phyloP scores from a whole-genome alignment of 37 sponge, comb jelly and placozoan species.

The Hexactinellida sp. region DNA sequence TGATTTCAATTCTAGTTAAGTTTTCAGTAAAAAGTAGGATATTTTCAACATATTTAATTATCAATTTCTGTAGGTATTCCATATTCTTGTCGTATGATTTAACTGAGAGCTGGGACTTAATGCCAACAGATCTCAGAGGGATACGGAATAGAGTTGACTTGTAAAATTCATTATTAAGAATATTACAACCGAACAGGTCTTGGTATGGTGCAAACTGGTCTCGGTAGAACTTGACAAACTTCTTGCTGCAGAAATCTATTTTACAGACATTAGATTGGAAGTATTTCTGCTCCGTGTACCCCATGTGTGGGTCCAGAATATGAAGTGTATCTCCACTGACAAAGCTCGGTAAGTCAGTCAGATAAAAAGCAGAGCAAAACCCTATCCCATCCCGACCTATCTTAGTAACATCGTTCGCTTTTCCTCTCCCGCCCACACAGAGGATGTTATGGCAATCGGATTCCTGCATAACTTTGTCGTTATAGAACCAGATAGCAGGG shows the following conservation, averaged over 20 bases:
- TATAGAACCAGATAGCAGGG: neutral
- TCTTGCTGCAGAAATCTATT: neutral
- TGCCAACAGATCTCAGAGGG: neutral
- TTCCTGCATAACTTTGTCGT: neutral
- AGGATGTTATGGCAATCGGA: neutral
- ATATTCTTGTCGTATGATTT: neutral
- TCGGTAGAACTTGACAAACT: neutral
- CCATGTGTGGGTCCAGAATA: neutral
- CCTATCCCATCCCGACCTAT: neutral
- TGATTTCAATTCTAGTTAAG: neutral
- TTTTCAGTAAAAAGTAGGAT: neutral
- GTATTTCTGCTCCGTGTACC: neutral
- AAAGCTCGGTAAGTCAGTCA: constrained; percentile 2
- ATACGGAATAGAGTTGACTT: constrained; percentile 1
- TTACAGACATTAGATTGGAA: neutral
- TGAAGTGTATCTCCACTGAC: neutral
- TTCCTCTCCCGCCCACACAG: neutral
- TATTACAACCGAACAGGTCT: neutral
- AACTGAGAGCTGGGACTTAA: neutral
- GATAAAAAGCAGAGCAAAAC: neutral
- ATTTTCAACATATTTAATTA: neutral
- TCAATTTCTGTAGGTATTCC: neutral
- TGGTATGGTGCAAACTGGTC: neutral
- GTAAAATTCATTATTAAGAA: neutral
- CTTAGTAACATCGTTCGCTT: neutral